phyloP scores from a whole-genome alignment of 2,797 vertebrate genomes.

The Urocyon cinereoargenteus region DNA sequence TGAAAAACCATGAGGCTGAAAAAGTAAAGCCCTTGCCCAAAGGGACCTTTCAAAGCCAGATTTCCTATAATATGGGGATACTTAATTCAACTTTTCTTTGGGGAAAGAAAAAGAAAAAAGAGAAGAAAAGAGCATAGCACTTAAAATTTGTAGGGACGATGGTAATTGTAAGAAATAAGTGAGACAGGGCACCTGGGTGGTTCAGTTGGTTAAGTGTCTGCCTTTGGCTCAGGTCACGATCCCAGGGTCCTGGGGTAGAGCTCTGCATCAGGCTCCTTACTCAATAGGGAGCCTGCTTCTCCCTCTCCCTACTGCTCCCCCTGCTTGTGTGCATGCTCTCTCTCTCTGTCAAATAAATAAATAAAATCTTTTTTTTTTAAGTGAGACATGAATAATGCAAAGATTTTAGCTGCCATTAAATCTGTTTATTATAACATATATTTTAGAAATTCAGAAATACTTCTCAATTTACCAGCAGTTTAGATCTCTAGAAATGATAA shows the following conservation, averaged over 20 bases:
- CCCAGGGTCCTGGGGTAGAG: too few relatives aligned
- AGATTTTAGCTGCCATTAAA: conserved; percentile 56
- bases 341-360: too few relatives aligned
- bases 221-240: too few relatives aligned
- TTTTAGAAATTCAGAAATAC: conserved; percentile 57
- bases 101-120: neutral
- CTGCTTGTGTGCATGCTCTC: too few relatives aligned
- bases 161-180: too few relatives aligned
- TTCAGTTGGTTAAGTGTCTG: too few relatives aligned
- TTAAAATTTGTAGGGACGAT: neutral
- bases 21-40: conserved; percentile 61
- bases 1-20: neutral
- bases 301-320: too few relatives aligned
- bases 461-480: conserved; percentile 61
- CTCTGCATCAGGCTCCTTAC: too few relatives aligned
- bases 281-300: too few relatives aligned
- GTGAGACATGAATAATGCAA: conserved; percentile 37
- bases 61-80: neutral
- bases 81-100: conserved; percentile 3
- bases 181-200: too few relatives aligned
- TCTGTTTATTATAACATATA: conserved; percentile 39
- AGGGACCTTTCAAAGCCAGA: conserved; percentile 54
- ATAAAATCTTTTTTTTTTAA: neutral
- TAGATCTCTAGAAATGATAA: conserved; percentile 37
- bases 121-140: neutral